Base-by-base conservation (phyloP, 1,140 invertebrate genomes). In the Rhopalosiphum maidis region DNA sequence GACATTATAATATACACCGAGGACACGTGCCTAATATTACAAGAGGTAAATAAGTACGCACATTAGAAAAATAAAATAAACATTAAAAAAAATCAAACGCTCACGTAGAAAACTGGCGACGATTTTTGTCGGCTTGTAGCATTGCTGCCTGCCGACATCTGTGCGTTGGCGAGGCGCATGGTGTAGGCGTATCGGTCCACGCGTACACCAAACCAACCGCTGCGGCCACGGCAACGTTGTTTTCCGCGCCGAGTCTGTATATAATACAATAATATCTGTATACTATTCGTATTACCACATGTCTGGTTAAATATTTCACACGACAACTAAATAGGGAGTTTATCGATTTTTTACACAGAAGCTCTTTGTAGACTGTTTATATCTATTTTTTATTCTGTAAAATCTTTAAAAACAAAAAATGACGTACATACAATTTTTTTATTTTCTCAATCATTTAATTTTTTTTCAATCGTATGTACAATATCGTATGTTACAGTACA, bases 161-260 rank as follows among this genome's bases (percentile, higher is more conserved):
- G 91, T 85, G 91, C 91, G 91, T 93, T 51, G 91, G 91, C 82
- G 77, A 85, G 1, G 15, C 77, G 41, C 90, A n/a, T 83, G 46
- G 46, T 51, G 82, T 86, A 55, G 91, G 82, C 82, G 91, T 93
- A 93, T 83, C 82, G 35, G 82, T 86, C 91, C 25, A 43, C 41
- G 55, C 25, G 25, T 7, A 18, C 90, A 43, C 41, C 41, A 30
- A 87, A 30, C 15, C 41, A 87, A 30, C 15, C 41, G 15, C 35
- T 22, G 89, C 30, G 15, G 30, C 35, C 43, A 37, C 48, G 77
- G 82, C 48, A 85, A 54, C 82, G 35, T 93, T 83, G 82, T 86
- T 93, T 93, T 93, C 91, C 91, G 51, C 2, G 30, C 15, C 2
- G 46, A 22, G 21, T 21, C 15, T 30, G 51, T n/a, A 37, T 25